A percentile compares a stretch with the other conserved stretches of the same genome.
phyloP scores from a whole-genome alignment of 2,113 vertebrate genomes.

The Dromiciops gliroides region DNA sequence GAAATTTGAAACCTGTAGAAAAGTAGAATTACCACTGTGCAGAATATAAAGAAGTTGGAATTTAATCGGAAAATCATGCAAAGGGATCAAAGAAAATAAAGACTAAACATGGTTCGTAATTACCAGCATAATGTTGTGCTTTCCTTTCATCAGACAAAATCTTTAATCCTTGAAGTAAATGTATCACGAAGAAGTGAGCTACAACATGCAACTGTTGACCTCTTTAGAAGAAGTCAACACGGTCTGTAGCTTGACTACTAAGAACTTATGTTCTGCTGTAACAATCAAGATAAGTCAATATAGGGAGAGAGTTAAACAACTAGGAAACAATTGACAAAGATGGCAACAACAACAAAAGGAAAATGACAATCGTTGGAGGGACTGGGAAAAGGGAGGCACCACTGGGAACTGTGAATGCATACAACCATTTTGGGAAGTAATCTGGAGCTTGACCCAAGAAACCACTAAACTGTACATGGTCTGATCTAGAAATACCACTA shows the following conservation, averaged over 20 bases:
- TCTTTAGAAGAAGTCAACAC: background rate
- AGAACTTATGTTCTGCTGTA: background rate
- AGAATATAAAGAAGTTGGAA: background rate
- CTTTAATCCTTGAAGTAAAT: background rate
- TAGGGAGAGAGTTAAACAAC: background rate
- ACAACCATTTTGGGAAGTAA: background rate
- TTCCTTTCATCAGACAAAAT: background rate
- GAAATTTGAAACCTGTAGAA: background rate
- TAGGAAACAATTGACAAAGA: background rate
- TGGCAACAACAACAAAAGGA: background rate
- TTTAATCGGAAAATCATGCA: background rate
- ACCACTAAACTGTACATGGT: background rate
- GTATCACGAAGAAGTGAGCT: background rate
- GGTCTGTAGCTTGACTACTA: background rate
- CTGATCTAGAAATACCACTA: background rate
- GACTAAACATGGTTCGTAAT: background rate
- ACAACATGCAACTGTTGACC: background rate
- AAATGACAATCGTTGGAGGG: background rate
- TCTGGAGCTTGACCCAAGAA: background rate
- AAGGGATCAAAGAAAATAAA: background rate
- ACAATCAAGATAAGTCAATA: background rate
- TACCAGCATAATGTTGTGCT: background rate
- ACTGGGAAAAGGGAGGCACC: background rate
- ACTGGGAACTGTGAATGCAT: background rate
- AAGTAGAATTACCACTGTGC: background rate